Evolutionary conservation across 2,113 vertebrate genomes (phyloP).

Genomic region (Melierax canorus): DNA sequence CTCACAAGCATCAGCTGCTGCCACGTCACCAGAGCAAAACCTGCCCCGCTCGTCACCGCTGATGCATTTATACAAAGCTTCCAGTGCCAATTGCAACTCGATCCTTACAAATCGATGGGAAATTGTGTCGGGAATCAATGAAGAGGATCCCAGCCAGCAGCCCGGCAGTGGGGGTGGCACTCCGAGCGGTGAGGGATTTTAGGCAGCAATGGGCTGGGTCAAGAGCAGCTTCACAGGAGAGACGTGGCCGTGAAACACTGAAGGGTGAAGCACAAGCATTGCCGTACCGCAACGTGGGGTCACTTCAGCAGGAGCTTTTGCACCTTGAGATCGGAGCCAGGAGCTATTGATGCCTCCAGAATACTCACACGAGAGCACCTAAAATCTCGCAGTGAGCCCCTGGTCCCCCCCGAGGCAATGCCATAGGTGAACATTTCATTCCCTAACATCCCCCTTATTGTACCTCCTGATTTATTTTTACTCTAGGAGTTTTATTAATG

Average conservation of each 20-base stretch:
- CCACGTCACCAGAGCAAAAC: neutral
- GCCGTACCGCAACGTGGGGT: fast-evolving
- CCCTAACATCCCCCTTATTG: neutral
- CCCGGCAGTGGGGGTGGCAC: too few species aligned
- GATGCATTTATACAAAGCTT: neutral
- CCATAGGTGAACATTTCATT: neutral
- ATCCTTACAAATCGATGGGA: neutral
- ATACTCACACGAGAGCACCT: neutral
- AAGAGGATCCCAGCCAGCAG: neutral
- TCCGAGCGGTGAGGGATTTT: neutral
- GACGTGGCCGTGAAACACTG: neutral
- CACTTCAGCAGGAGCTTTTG: neutral
- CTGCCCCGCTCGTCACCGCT: neutral
- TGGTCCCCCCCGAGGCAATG: neutral
- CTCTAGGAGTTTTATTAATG: neutral
- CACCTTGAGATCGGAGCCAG: neutral
- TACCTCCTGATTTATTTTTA: constrained; percentile 6
- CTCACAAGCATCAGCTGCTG: neutral
- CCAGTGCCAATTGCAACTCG: fast-evolving
- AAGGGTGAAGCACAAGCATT: neutral
- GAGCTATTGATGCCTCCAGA: neutral
- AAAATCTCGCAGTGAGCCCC: neutral
- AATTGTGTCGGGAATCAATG: neutral
- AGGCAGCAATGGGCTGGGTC: neutral
- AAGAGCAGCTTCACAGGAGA: neutral